A percentile compares a stretch with the other conserved stretches of the same genome.
Conservation (phyloP, 2,113 vertebrate species). For the Marmota flaviventris region DNA sequence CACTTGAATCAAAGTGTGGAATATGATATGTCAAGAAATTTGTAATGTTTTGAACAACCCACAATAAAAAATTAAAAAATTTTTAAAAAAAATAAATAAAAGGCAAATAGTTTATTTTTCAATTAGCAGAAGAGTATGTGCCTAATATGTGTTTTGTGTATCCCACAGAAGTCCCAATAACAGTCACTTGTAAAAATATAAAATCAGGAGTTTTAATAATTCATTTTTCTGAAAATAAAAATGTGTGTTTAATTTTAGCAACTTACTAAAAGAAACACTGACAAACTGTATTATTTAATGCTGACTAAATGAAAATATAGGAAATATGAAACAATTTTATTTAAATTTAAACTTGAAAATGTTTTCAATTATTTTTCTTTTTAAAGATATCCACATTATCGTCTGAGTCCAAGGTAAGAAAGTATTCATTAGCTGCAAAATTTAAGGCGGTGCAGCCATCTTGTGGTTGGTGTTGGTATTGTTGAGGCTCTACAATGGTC, state of each 20-base stretch:
- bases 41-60: too few species aligned
- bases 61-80: too few species aligned
- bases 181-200: conserved; percentile 41
- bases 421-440: not conserved
- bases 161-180: not conserved
- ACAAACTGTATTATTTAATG: conserved; percentile 4
- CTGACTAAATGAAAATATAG: conserved; percentile 34
- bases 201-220: conserved; percentile 19
- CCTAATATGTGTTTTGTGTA: conserved; percentile 24
- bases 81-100: too few species aligned
- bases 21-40: too few species aligned
- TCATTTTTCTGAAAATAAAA: conserved; percentile 50
- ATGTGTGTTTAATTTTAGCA: conserved; percentile 36
- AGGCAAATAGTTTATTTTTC: not conserved
- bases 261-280: conserved; percentile 15
- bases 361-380: conserved; percentile 62
- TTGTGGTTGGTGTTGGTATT: conserved; percentile 85
- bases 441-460: conserved; percentile 86
- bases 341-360: conserved; percentile 15
- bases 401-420: not conserved
- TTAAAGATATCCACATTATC: not conserved
- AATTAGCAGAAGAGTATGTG: not conserved
- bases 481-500: not conserved
- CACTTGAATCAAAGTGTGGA: too few species aligned
- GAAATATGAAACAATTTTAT: not conserved